Evolutionary conservation across 1,140 invertebrate species (phyloP).

Genomic region (Tetraneura akinire): DNA sequence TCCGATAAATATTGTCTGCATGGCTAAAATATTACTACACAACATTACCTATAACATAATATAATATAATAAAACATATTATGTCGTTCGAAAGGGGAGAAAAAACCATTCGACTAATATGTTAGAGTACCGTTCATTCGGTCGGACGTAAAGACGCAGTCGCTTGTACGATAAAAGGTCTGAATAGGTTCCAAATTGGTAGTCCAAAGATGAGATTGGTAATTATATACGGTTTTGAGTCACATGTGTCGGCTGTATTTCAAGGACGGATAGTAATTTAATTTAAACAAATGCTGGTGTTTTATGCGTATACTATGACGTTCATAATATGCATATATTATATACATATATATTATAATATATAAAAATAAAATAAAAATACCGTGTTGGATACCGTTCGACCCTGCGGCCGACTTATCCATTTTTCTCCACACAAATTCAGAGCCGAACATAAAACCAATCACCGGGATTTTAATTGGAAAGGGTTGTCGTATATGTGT

Average conservation of each 20-base stretch:
- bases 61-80: too few species aligned
- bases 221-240: slow-evolving; percentile 34
- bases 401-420: not conserved
- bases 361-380: not conserved
- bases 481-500: slow-evolving; percentile 22
- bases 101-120: too few species aligned
- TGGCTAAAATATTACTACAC: too few species aligned
- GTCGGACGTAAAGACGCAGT: not conserved
- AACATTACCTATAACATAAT: too few species aligned
- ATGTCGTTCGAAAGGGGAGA: too few species aligned
- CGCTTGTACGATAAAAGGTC: not conserved
- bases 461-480: slow-evolving; percentile 49
- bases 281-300: slow-evolving; percentile 3
- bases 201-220: not conserved
- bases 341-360: not conserved
- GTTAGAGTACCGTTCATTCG: too few species aligned
- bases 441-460: slow-evolving; percentile 50
- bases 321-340: too few species aligned
- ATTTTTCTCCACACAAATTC: slow-evolving; percentile 8
- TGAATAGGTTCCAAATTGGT: not conserved
- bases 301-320: not conserved
- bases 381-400: not conserved
- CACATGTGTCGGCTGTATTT: slow-evolving; percentile 25
- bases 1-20: too few species aligned
- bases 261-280: slow-evolving; percentile 6